A percentile compares a stretch with the other conserved stretches of the same genome.
phyloP scores from a whole-genome alignment of 2,113 vertebrate genomes.

The Megaleporinus macrocephalus region DNA sequence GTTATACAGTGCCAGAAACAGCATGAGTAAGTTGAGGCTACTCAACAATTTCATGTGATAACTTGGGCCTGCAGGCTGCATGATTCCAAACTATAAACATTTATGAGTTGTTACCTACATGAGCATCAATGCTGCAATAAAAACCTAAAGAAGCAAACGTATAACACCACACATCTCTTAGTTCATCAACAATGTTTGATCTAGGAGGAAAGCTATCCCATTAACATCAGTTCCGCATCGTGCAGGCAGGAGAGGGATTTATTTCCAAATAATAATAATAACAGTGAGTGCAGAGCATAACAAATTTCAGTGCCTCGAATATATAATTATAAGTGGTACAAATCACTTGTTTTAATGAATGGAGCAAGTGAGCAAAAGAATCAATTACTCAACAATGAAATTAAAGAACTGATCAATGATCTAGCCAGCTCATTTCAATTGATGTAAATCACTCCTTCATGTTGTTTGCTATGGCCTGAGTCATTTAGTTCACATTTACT shows the following conservation, averaged over 20 bases:
- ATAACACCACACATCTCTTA: too few species aligned
- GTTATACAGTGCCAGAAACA: too few species aligned
- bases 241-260: background rate
- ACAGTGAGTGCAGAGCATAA: background rate
- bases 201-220: background rate
- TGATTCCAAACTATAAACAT: too few species aligned
- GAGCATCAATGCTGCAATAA: too few species aligned
- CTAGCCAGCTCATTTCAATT: background rate
- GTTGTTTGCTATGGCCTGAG: background rate
- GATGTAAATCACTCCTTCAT: background rate
- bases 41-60: too few species aligned
- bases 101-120: too few species aligned
- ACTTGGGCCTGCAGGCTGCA: too few species aligned
- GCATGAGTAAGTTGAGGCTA: too few species aligned
- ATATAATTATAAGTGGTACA: background rate
- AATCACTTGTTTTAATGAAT: background rate
- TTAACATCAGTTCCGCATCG: constrained; percentile 8
- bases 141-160: too few species aligned
- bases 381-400: background rate
- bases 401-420: background rate
- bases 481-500: constrained; percentile 14
- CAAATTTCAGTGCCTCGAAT: background rate
- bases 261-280: background rate
- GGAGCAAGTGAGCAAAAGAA: background rate
- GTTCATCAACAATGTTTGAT: too few species aligned